Evolutionary conservation across 2,797 vertebrate species (phyloP).

Genomic region (Dryobates pubescens): DNA sequence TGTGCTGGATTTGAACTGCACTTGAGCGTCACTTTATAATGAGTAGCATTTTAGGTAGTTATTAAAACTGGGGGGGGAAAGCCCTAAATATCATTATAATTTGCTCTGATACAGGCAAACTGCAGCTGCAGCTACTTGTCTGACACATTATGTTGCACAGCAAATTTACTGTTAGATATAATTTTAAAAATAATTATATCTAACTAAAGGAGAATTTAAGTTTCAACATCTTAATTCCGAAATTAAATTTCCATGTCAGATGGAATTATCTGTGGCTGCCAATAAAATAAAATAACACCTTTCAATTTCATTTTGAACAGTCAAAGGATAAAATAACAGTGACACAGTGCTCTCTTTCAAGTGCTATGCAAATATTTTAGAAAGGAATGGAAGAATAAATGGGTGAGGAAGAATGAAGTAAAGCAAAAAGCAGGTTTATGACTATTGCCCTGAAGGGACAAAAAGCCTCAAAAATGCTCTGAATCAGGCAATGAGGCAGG

Average conservation of each 20-base stretch:
- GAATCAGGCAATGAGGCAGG: too few species aligned
- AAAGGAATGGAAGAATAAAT: not conserved
- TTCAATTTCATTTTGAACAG: not conserved
- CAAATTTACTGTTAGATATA: not conserved
- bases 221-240: not conserved
- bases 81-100: not conserved
- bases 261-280: not conserved
- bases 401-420: not conserved
- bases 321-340: not conserved
- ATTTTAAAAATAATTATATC: not conserved
- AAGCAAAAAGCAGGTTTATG: not conserved
- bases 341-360: not conserved
- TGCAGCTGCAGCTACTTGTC: not conserved
- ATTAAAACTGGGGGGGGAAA: not conserved
- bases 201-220: not conserved
- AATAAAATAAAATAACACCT: not conserved
- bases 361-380: not conserved
- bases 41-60: not conserved
- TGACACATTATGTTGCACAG: not conserved
- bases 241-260: not conserved
- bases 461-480: too few species aligned
- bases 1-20: not conserved
- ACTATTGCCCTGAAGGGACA: too few species aligned
- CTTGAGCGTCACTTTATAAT: not conserved
- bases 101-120: not conserved